A percentile compares a stretch with the other conserved stretches of the same genome.
Conservation (phyloP, 64 coral and sea anemone genomes). For the Porites lutea region DNA sequence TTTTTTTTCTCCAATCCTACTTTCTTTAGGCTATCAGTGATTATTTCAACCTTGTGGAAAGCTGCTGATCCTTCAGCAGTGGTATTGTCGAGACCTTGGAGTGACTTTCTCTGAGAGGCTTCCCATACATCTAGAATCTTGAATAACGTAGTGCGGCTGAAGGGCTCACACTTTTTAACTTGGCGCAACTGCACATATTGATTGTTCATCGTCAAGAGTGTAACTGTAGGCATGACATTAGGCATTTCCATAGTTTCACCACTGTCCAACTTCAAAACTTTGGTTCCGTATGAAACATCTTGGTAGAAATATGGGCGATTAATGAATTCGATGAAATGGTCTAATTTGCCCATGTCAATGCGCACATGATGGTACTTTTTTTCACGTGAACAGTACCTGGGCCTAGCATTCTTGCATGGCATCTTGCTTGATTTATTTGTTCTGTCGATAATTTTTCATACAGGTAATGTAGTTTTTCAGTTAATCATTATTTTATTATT, state of each 20-base stretch:
- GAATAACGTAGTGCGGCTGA: constrained; percentile 57
- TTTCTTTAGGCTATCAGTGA: constrained; percentile 48
- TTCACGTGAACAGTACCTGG: background rate
- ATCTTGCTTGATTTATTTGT: constrained; percentile 31
- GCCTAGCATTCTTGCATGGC: constrained; percentile 20
- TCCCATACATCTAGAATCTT: constrained; percentile 61
- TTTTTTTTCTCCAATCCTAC: constrained; percentile 21
- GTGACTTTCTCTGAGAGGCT: constrained; percentile 60
- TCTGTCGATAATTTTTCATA: constrained; percentile 38
- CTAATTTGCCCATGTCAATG: constrained; percentile 41
- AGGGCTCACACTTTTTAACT: constrained; percentile 27
- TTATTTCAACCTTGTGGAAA: constrained; percentile 20
- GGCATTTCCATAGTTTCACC: constrained; percentile 44
- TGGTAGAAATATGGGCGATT: constrained; percentile 52
- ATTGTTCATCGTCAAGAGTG: constrained; percentile 15
- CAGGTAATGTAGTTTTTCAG: constrained; percentile 5
- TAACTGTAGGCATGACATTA: constrained; percentile 31
- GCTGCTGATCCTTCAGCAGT: constrained; percentile 60
- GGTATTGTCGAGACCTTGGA: constrained; percentile 63
- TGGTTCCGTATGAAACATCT: constrained; percentile 46
- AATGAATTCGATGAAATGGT: constrained; percentile 36
- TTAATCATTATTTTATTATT: no score
- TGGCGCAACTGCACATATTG: constrained; percentile 52
- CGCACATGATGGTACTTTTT: constrained; percentile 1
- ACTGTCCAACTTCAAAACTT: constrained; percentile 32